phyloP scores from a whole-genome alignment of 2,113 vertebrate species.

The Scomber japonicus region DNA sequence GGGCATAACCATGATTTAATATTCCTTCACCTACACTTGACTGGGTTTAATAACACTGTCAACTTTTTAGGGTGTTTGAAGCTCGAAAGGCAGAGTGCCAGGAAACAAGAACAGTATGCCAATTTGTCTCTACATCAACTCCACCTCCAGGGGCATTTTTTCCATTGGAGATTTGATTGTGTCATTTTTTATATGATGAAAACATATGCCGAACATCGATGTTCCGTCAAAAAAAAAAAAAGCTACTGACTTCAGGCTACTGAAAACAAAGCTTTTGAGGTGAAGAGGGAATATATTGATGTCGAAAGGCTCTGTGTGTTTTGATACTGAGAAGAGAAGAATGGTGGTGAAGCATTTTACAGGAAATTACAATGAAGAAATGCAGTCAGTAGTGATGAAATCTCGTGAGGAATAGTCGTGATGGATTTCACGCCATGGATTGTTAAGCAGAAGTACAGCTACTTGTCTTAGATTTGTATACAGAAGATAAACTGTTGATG shows the following conservation, averaged over 20 bases:
- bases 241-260: conserved; percentile 22
- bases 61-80: conserved; percentile 51
- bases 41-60: conserved; percentile 69
- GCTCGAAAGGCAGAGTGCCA: conserved; percentile 38
- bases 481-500: neutral
- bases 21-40: conserved; percentile 59
- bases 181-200: conserved; percentile 52
- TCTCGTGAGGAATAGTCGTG: neutral
- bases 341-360: conserved; percentile 12
- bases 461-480: neutral
- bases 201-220: conserved; percentile 9
- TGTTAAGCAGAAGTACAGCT: neutral
- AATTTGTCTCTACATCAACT: conserved; percentile 43
- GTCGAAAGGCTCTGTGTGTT: neutral
- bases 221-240: conserved; percentile 31
- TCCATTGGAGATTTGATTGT: conserved; percentile 28
- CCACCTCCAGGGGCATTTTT: conserved; percentile 34
- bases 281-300: conserved; percentile 32
- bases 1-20: conserved; percentile 57
- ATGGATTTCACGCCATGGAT: neutral
- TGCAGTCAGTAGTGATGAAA: neutral
- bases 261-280: conserved; percentile 33
- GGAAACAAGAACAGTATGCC: conserved; percentile 24
- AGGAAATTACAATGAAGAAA: conserved; percentile 11
- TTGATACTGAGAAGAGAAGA: conserved; percentile 21